A percentile compares a stretch with the other conserved stretches of the same genome.
These are phyloP conservation scores for Pseudolycoriella hygida DNA, from an alignment of 2,888 invertebrate species.

Conservation along the genomic window DNA sequence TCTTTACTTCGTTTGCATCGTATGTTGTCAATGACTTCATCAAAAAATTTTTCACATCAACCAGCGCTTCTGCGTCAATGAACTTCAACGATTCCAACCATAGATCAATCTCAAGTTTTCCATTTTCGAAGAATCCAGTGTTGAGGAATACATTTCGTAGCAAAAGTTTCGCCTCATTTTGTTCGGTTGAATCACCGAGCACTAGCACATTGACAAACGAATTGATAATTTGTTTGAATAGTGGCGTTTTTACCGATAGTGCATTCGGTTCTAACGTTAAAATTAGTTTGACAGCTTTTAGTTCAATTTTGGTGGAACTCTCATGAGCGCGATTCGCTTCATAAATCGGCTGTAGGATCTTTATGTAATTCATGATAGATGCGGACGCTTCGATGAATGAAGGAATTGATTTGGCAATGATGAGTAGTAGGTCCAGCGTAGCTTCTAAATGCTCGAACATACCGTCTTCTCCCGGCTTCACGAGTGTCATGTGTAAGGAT, in stretches of 20 bases:
- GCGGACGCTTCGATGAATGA: slow-evolving; percentile 24
- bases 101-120: slow-evolving; percentile 42
- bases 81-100: slow-evolving; percentile 36
- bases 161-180: slow-evolving; percentile 34
- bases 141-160: slow-evolving; percentile 39
- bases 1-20: slow-evolving; percentile 6
- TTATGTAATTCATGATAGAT: slow-evolving; percentile 23
- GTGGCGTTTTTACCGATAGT: slow-evolving; percentile 32
- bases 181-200: slow-evolving; percentile 18
- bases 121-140: slow-evolving; percentile 41
- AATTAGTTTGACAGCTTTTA: slow-evolving; percentile 27
- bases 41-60: neutral
- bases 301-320: slow-evolving; percentile 18
- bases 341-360: slow-evolving; percentile 24
- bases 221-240: slow-evolving; percentile 35
- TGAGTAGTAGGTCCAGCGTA: slow-evolving; percentile 22
- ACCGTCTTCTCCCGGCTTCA: slow-evolving; percentile 5
- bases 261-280: slow-evolving; percentile 30
- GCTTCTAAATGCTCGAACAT: slow-evolving; percentile 23
- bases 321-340: slow-evolving; percentile 8
- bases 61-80: slow-evolving; percentile 11
- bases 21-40: neutral
- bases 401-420: slow-evolving; percentile 23
- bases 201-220: slow-evolving; percentile 38
- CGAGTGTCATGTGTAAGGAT: slow-evolving; percentile 19